phyloP scores from a whole-genome alignment of 2,113 vertebrate genomes.

The Tachuris rubrigastra region DNA sequence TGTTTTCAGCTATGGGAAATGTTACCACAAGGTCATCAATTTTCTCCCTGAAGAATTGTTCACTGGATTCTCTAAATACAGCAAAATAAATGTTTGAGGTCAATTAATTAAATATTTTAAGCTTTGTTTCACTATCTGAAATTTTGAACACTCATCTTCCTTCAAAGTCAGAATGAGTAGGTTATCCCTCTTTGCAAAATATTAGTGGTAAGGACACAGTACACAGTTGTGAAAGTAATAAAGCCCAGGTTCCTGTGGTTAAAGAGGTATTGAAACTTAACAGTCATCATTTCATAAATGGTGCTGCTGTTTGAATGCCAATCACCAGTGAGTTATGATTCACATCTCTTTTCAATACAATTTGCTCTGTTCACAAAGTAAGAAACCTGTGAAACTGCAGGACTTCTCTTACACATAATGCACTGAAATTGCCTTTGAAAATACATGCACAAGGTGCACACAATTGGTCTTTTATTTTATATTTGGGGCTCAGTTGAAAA shows the following conservation, averaged over 20 bases:
- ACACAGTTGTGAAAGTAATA: not conserved
- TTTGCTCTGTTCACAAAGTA: not conserved
- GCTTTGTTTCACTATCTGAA: conserved; percentile 21
- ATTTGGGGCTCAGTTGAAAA: not conserved
- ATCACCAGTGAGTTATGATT: not conserved
- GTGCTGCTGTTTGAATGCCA: not conserved
- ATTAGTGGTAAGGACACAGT: conserved; percentile 19
- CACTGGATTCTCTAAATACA: conserved; percentile 14
- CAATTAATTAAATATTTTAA: conserved; percentile 41
- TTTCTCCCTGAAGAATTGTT: not conserved
- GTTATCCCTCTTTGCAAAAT: conserved; percentile 7
- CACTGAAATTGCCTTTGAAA: conserved; percentile 6
- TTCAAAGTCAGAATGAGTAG: conserved; percentile 47
- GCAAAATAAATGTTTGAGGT: not conserved
- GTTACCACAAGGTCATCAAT: not conserved
- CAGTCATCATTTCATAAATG: conserved; percentile 23
- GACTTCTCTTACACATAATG: not conserved
- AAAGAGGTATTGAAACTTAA: conserved; percentile 21
- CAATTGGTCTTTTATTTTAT: not conserved
- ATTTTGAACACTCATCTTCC: not conserved
- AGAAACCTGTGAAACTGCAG: not conserved
- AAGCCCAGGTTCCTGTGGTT: not conserved
- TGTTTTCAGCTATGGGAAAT: conserved; percentile 19
- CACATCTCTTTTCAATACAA: not conserved
- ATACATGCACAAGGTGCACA: not conserved